These are phyloP conservation scores for Nautilus pompilius DNA, from an alignment of 1,140 invertebrate genomes.

Conservation along the genomic window DNA sequence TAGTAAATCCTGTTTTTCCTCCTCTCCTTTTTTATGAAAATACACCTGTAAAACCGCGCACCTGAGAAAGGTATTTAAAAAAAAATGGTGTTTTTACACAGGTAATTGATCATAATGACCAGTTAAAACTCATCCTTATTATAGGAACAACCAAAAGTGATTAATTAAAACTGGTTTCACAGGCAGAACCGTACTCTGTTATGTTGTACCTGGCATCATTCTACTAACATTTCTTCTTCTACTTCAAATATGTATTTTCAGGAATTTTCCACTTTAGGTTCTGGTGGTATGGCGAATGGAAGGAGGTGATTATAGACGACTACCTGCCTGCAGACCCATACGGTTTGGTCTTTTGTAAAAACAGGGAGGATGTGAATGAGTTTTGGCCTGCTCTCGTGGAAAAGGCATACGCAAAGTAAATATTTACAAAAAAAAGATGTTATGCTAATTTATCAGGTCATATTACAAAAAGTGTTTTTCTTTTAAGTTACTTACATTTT, in stretches of 20 bases:
- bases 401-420: constrained; percentile 94
- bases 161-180: neutral
- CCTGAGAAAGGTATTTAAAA: too few relatives aligned
- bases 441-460: too few relatives aligned
- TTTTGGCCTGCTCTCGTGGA: constrained; percentile 97
- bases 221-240: neutral
- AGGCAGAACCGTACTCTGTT: neutral
- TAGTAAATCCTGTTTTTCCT: too few relatives aligned
- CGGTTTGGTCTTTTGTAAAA: constrained; percentile 58
- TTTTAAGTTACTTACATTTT: too few relatives aligned
- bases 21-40: too few relatives aligned
- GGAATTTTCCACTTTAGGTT: constrained; percentile 67
- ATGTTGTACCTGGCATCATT: neutral
- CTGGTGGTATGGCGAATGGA: constrained; percentile 76
- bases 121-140: too few relatives aligned
- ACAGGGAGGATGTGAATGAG: constrained; percentile 49
- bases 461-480: too few relatives aligned
- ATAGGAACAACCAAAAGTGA: neutral
- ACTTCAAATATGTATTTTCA: constrained; percentile 10
- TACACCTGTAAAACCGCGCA: too few relatives aligned
- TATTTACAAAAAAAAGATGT: too few relatives aligned
- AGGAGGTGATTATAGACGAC: constrained; percentile 74
- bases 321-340: constrained; percentile 62
- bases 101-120: too few relatives aligned
- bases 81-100: too few relatives aligned